Evolutionary conservation across 2,888 invertebrate genomes (phyloP).

Genomic region (Platynereis dumerilii): DNA sequence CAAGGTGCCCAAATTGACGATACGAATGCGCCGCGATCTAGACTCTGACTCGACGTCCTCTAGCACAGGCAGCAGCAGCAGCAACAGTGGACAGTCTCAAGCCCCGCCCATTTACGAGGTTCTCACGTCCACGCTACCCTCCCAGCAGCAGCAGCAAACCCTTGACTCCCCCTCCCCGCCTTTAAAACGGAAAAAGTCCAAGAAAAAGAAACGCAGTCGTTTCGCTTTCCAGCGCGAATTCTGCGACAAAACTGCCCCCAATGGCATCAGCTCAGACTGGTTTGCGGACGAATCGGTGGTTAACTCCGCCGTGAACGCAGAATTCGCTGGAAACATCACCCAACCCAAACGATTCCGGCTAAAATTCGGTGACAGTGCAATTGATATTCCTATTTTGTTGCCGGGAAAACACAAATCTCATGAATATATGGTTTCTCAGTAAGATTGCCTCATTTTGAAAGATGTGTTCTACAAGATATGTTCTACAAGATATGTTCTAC

Average conservation of each 20-base stretch:
- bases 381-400: neutral
- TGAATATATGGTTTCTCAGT: no score
- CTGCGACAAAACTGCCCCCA: neutral
- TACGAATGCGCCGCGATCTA: conserved; percentile 17
- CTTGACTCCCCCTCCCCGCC: conserved; percentile 3
- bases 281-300: neutral
- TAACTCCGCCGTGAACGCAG: neutral
- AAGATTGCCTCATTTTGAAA: no score
- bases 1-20: conserved; percentile 22
- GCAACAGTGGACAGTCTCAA: neutral
- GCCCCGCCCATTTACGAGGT: neutral
- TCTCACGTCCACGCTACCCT: neutral
- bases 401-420: no score
- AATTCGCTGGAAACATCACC: neutral
- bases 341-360: neutral
- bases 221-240: neutral
- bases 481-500: no score
- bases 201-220: conserved; percentile 20
- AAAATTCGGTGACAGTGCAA: conserved; percentile 1
- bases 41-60: neutral
- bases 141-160: neutral
- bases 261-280: conserved; percentile 6
- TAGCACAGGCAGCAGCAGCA: neutral
- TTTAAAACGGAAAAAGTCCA: neutral
- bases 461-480: no score